Percentiles rank a stretch among this genome's conserved stretches.
Evolutionary conservation across 92 coral and sea anemone species (phyloP).

Genomic region (Porites evermanni): DNA sequence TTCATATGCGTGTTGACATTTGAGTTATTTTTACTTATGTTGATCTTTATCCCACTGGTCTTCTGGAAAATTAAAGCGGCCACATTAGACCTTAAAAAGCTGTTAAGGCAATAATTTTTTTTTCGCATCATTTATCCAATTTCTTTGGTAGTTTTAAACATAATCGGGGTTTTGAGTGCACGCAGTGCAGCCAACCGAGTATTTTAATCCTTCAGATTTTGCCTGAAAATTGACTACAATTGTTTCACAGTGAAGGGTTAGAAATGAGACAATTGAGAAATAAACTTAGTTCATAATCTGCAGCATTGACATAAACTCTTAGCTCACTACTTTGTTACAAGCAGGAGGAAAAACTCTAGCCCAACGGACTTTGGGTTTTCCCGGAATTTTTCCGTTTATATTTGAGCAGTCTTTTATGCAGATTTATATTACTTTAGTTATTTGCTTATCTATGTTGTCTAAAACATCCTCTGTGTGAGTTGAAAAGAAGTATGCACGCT

Average conservation of each 20-base stretch:
- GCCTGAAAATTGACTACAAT: slow-evolving; percentile 3
- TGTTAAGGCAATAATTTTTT: not conserved
- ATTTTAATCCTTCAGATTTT: not conserved
- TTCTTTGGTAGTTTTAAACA: not conserved
- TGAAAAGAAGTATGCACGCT: not conserved
- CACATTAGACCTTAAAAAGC: not conserved
- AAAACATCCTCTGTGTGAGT: not conserved
- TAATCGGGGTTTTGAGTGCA: not conserved
- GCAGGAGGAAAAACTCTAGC: slow-evolving; percentile 21
- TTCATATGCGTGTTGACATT: not conserved
- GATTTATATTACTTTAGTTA: not conserved
- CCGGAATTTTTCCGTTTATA: not conserved
- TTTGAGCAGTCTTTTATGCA: not conserved
- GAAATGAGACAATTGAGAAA: not conserved
- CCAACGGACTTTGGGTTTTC: not conserved
- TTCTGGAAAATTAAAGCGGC: no score
- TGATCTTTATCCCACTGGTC: not conserved
- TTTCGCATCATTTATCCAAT: not conserved
- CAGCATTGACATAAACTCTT: not conserved
- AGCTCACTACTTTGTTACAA: slow-evolving; percentile 17
- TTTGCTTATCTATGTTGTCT: not conserved
- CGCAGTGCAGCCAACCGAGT: not conserved
- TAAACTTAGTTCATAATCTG: not conserved
- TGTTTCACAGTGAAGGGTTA: not conserved
- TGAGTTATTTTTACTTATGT: not conserved